Conservation (phyloP, 2,888 invertebrate genomes). For the Apotomis betuletana region DNA sequence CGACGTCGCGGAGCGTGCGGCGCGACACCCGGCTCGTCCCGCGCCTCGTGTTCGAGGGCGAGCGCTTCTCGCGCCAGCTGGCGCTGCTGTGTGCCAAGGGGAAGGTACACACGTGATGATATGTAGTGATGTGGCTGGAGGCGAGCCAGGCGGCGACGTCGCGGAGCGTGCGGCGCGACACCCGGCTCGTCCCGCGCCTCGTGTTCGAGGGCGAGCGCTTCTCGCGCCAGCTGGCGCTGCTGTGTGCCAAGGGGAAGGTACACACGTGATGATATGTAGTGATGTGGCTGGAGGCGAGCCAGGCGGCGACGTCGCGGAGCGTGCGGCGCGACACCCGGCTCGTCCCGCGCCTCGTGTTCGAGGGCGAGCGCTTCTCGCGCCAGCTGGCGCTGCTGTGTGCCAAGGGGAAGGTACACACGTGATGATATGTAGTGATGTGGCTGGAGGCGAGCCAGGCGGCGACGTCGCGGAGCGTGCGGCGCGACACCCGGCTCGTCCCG, state of each 20-base stretch:
- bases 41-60: conserved; percentile 85
- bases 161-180: conserved; percentile 83
- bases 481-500: conserved; percentile 86
- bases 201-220: conserved; percentile 87
- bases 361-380: conserved; percentile 86
- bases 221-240: conserved; percentile 81
- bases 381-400: conserved; percentile 83
- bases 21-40: conserved; percentile 86
- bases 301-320: conserved; percentile 69
- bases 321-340: conserved; percentile 84
- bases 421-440: conserved; percentile 73
- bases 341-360: conserved; percentile 86
- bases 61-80: conserved; percentile 85
- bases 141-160: conserved; percentile 72
- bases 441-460: conserved; percentile 80
- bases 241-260: conserved; percentile 84
- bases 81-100: conserved; percentile 84
- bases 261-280: conserved; percentile 61
- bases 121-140: conserved; percentile 82
- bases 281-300: conserved; percentile 81
- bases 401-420: conserved; percentile 75
- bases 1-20: conserved; percentile 75
- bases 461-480: conserved; percentile 76
- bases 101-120: conserved; percentile 57
- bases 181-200: conserved; percentile 85